Base-by-base conservation (phyloP, 2,888 invertebrate genomes). In the Meteorus cinctellus region DNA sequence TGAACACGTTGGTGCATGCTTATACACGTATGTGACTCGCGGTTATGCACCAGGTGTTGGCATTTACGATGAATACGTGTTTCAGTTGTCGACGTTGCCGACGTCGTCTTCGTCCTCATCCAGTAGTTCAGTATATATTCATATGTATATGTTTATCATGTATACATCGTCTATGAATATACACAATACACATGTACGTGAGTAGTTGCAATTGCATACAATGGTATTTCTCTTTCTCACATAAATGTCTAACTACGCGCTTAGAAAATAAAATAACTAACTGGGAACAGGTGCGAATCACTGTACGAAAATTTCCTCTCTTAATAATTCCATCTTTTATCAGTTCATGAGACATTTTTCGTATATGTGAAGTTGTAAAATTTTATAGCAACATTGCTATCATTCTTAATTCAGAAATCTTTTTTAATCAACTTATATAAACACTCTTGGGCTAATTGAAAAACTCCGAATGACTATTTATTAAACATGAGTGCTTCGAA, bases 41-140 rank as follows among this genome's bases (percentile, higher is more conserved):
- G 77, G 77, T 85, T 81, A 83, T 85, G 84, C 83, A 81, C 83
- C 86, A 86, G 86, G 85, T 86, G 86, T 82, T 80, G 81, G 82
- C 84, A 83, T 84, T 86, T 85, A 85, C 82, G 83, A 83, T 78
- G 80, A 82, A 6, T 55, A 82, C 84, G 82, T 85, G 84, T 80
- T 55, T 81, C 77, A 78, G 78, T 79, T 78, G 73, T 76, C 41
- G 63, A 59, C 36, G 65, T 76, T 70, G 10, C 62, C 29, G 76
- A 19, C 55, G 19, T 19, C 24, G 55, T 55, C 55, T 55, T 78
- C 79, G 68, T 75, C 45, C 36, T 65, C 51, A 51, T 76, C 78
- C 79, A 72, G 59, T 77, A 63, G 63, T 72, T 45, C 34, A 60
- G n/a, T 66, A 14, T 60, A 60, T 63, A 70, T 66, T 70, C 73